Percentiles rank a stretch among this genome's conserved stretches.
Evolutionary conservation across 2,113 vertebrate genomes (phyloP).

Genomic region (Turnix velox): DNA sequence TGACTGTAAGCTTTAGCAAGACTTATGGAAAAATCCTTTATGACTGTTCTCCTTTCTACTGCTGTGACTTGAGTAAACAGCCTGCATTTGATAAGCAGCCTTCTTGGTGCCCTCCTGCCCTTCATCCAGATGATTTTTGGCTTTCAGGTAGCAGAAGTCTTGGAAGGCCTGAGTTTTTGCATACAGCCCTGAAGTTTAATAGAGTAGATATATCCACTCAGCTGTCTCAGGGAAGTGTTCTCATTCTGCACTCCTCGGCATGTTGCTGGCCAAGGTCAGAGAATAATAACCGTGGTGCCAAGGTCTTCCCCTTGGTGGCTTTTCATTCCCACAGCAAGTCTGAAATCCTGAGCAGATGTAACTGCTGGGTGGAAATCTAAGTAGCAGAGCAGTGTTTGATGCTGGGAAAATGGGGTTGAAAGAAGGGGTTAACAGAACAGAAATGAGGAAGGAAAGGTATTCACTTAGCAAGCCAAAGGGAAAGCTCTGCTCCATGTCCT

Average conservation of each 20-base stretch:
- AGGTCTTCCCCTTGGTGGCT: not conserved
- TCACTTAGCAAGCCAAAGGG: not conserved
- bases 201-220: not conserved
- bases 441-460: not conserved
- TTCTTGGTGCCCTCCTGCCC: not conserved
- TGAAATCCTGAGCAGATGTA: not conserved
- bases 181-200: not conserved
- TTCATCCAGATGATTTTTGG: not conserved
- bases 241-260: not conserved
- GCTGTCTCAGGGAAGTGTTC: not conserved
- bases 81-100: not conserved
- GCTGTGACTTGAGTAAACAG: not conserved
- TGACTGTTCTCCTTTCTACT: not conserved
- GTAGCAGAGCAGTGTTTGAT: not conserved
- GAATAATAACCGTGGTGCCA: not conserved
- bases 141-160: not conserved
- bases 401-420: not conserved
- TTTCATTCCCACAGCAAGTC: not conserved
- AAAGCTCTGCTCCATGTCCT: not conserved
- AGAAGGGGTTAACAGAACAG: not conserved
- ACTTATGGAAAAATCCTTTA: not conserved
- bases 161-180: not conserved
- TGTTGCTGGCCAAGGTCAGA: not conserved
- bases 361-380: not conserved
- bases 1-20: not conserved